Conservation (phyloP, 2,888 invertebrate genomes). For the Halictus ligatus region DNA sequence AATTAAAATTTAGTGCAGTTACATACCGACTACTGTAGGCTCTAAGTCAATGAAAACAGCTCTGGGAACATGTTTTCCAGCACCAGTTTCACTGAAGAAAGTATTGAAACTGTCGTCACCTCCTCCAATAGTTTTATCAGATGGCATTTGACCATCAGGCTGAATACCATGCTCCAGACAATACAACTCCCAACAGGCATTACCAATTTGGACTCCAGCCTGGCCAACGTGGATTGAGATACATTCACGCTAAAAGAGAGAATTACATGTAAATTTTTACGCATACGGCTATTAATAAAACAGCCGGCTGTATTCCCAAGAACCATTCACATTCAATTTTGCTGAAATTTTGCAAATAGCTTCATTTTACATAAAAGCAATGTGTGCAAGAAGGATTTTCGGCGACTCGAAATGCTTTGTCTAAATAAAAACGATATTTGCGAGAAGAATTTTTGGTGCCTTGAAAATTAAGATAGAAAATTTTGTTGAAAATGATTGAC, state of each 20-base stretch:
- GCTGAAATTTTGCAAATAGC: neutral
- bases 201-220: slow-evolving; percentile 95
- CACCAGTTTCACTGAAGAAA: slow-evolving; percentile 97
- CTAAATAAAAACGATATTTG: too few species aligned
- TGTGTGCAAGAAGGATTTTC: neutral
- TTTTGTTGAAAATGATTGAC: neutral
- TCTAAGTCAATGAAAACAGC: slow-evolving; percentile 98
- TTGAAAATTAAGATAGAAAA: too few species aligned
- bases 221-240: slow-evolving; percentile 92
- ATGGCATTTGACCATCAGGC: slow-evolving; percentile 97
- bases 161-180: slow-evolving; percentile 96
- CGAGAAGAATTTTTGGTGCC: too few species aligned
- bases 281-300: slow-evolving; percentile 84
- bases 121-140: slow-evolving; percentile 95
- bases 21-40: slow-evolving; percentile 94
- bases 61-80: slow-evolving; percentile 97
- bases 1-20: neutral
- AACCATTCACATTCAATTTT: neutral
- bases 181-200: slow-evolving; percentile 95
- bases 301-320: neutral
- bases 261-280: slow-evolving; percentile 61
- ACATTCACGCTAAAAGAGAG: slow-evolving; percentile 90
- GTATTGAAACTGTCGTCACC: slow-evolving; percentile 98
- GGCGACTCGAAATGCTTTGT: neutral
- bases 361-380: neutral